Base-by-base conservation (phyloP, 2,888 invertebrate genomes). In the Nomada fucata region DNA sequence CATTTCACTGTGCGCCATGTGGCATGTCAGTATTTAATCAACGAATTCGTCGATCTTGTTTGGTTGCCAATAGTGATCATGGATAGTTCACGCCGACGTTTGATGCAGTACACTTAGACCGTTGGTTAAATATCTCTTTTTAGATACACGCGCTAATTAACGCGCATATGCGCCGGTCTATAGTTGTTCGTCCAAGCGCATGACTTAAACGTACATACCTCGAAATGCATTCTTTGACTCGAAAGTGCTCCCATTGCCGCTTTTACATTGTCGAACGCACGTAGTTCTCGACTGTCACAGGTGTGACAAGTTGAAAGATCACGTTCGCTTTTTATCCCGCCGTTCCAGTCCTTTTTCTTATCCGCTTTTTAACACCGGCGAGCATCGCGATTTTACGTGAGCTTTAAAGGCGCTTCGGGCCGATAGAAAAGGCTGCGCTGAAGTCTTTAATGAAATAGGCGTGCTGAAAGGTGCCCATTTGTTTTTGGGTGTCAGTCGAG, bases 1-100 rank as follows among this genome's bases (percentile, higher is more conserved):
- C 18, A 18, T 5, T 20, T 26, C 29, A 50, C n/a, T 10, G 18
- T 29, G 2, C 2, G 29, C 50, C 63, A 57, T 68, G 53, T 65
- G 70, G 36, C 29, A 36, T 26, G 13, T 55, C 47, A 23, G 2
- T 59, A 26, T 61, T 52, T 57, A 55, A 72, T 67, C 53, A 11
- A 18, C 36, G 55, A 72, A 78, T 55, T 57, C 52, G 61, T 67
- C 76, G 47, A 69, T 79, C 50, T 44, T 42, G 52, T 52, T 52
- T 47, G 29, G 20, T n/a, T 57, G 76, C 29, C 61, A 47, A 53
- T 20, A 29, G 20, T 23, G 10, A 79, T 59, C 36, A 47, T 15
- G 13, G 72, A 78, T 60, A 20, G 53, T 47, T 78, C 53, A n/a
- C 23, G 13, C 13, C 18, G 42, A n/a, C 23, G n/a, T 18, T 64